Percentiles rank a stretch among this genome's conserved stretches.
Conservation (phyloP, 1,140 invertebrate species). For the Sweltsa coloradensis region DNA sequence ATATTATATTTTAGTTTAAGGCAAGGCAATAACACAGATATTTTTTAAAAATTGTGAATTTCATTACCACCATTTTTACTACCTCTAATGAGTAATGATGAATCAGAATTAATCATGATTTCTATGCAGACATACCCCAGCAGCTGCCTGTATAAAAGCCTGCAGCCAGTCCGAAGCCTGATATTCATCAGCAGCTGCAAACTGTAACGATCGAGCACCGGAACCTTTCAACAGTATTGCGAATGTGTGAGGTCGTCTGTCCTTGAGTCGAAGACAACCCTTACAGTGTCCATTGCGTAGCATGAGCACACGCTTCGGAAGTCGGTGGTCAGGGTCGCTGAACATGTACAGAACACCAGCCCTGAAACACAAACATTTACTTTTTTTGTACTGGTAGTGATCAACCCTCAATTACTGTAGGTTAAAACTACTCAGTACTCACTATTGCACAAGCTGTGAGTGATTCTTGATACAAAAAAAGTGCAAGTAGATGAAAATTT, state of each 20-base stretch:
- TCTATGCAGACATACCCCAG: constrained; percentile 38
- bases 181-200: constrained; percentile 70
- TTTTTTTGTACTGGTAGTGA: too few relatives aligned
- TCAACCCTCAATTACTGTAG: too few relatives aligned
- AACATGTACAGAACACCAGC: constrained; percentile 73
- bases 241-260: constrained; percentile 66
- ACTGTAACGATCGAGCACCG: constrained; percentile 50
- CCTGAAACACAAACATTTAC: constrained; percentile 41
- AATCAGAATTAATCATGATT: too few relatives aligned
- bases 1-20: too few relatives aligned
- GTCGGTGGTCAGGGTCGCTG: constrained; percentile 46
- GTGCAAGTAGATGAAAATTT: too few relatives aligned
- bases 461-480: too few relatives aligned
- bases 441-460: too few relatives aligned
- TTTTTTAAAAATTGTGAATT: too few relatives aligned
- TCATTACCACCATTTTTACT: too few relatives aligned
- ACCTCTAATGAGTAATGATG: too few relatives aligned
- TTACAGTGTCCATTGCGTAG: constrained; percentile 55
- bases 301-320: constrained; percentile 53
- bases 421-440: too few relatives aligned
- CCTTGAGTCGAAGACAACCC: constrained; percentile 50
- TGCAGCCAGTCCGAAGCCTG: constrained; percentile 80
- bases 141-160: constrained; percentile 58
- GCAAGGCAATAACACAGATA: too few relatives aligned
- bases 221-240: constrained; percentile 58